Percentiles rank a stretch among this genome's conserved stretches.
phyloP scores from a whole-genome alignment of 2,113 vertebrate species.

The Monopterus albus region DNA sequence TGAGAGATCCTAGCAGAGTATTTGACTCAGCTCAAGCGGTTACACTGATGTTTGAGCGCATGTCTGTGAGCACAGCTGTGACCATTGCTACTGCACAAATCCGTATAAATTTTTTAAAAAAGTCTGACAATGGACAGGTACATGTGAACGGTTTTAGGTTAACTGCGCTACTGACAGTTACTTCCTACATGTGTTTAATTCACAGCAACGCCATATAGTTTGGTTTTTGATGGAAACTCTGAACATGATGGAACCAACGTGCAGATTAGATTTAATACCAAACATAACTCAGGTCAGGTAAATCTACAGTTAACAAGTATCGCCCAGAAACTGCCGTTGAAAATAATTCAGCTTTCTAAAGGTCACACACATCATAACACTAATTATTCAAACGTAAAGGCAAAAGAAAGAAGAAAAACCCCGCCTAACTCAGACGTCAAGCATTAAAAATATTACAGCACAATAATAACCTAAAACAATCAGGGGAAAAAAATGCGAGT shows the following conservation, averaged over 20 bases:
- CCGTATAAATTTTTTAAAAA: conserved; percentile 50
- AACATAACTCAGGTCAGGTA: conserved; percentile 36
- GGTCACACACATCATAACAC: conserved; percentile 64
- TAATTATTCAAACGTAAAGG: conserved; percentile 44
- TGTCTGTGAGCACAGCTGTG: conserved; percentile 14
- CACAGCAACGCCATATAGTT: conserved; percentile 49
- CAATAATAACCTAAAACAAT: conserved; percentile 69
- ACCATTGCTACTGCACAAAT: conserved; percentile 47
- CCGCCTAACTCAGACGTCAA: conserved; percentile 54
- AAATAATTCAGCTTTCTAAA: conserved; percentile 43
- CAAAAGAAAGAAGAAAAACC: conserved; percentile 33
- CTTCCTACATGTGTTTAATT: conserved; percentile 21
- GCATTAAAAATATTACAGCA: conserved; percentile 68
- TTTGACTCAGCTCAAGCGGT: conserved; percentile 15
- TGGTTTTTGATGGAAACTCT: conserved; percentile 33
- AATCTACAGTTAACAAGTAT: conserved; percentile 58
- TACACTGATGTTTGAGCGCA: conserved; percentile 29
- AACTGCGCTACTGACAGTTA: conserved; percentile 19
- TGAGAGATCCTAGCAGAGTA: background rate
- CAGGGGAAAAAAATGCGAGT: conserved; percentile 18
- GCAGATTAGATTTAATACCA: conserved; percentile 51
- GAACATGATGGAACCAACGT: conserved; percentile 54
- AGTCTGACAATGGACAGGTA: conserved; percentile 39
- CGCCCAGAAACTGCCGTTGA: conserved; percentile 49
- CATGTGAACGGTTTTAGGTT: conserved; percentile 45